A percentile compares a stretch with the other conserved stretches of the same genome.
Conservation (phyloP, 2,888 invertebrate genomes). For the Scaptomyza polygonia region DNA sequence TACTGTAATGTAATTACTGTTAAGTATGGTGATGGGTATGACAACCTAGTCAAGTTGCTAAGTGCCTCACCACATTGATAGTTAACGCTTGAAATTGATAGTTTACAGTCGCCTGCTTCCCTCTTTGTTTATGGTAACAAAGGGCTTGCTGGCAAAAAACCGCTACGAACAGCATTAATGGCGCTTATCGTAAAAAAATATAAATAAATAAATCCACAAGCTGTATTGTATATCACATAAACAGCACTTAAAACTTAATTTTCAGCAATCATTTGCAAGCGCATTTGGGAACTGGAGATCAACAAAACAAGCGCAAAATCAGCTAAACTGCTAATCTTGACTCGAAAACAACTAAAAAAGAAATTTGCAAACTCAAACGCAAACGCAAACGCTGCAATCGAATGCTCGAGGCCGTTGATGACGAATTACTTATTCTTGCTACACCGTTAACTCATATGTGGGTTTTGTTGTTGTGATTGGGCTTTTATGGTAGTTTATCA, state of each 20-base stretch:
- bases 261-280: constrained; percentile 11
- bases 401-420: constrained; percentile 22
- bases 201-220: constrained; percentile 7
- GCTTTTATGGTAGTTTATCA: constrained; percentile 34
- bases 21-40: neutral
- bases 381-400: constrained; percentile 41
- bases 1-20: neutral
- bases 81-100: neutral
- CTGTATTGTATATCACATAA: constrained; percentile 15
- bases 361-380: constrained; percentile 47
- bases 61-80: neutral
- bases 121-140: neutral
- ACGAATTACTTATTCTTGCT: constrained; percentile 14
- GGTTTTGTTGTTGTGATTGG: constrained; percentile 6
- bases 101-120: neutral
- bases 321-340: constrained; percentile 4
- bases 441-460: neutral
- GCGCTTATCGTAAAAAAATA: neutral
- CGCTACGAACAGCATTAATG: constrained; percentile 1
- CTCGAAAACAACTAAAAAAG: constrained; percentile 7
- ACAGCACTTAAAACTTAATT: neutral
- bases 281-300: constrained; percentile 6
- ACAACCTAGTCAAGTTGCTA: neutral
- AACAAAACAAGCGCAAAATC: constrained; percentile 6
- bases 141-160: neutral